These are phyloP conservation scores for Acleris cristana DNA, from an alignment of 2,888 invertebrate genomes.

Conservation along the genomic window DNA sequence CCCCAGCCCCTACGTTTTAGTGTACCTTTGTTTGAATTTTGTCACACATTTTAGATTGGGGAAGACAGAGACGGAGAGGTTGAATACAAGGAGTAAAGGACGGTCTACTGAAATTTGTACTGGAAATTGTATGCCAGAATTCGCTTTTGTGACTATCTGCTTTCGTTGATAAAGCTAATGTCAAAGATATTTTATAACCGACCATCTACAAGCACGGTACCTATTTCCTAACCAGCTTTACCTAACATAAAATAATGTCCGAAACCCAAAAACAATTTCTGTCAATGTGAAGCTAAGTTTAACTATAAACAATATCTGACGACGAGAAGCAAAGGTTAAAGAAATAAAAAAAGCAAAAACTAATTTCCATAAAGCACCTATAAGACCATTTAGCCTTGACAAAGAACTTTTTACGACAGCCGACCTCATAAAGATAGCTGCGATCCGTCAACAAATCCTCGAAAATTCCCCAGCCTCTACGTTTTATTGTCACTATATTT, in stretches of 20 bases:
- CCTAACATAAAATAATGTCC: too few species aligned
- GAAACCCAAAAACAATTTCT: too few species aligned
- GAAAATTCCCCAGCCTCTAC: constrained; percentile 41
- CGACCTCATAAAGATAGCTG: constrained; percentile 41
- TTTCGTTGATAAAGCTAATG: too few species aligned
- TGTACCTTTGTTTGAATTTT: constrained; percentile 39
- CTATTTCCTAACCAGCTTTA: too few species aligned
- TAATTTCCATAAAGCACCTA: constrained; percentile 18
- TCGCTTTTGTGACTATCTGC: too few species aligned
- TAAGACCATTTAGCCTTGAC: constrained; percentile 50
- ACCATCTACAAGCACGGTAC: too few species aligned
- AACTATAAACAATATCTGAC: too few species aligned
- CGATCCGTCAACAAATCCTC: constrained; percentile 38
- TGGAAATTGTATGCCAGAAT: too few species aligned
- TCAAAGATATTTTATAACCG: too few species aligned
- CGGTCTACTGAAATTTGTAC: too few species aligned
- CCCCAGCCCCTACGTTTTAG: constrained; percentile 42
- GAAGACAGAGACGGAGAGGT: not conserved
- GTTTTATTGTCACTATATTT: constrained; percentile 42
- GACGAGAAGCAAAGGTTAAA: not conserved
- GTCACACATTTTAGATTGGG: constrained; percentile 32
- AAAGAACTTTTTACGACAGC: constrained; percentile 51
- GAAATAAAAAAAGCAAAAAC: not conserved
- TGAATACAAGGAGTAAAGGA: too few species aligned
- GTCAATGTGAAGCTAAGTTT: not conserved